Percentiles rank a stretch among this genome's conserved stretches.
Evolutionary conservation across 1,140 invertebrate genomes (phyloP).

Genomic region (Frieseomelitta varia): DNA sequence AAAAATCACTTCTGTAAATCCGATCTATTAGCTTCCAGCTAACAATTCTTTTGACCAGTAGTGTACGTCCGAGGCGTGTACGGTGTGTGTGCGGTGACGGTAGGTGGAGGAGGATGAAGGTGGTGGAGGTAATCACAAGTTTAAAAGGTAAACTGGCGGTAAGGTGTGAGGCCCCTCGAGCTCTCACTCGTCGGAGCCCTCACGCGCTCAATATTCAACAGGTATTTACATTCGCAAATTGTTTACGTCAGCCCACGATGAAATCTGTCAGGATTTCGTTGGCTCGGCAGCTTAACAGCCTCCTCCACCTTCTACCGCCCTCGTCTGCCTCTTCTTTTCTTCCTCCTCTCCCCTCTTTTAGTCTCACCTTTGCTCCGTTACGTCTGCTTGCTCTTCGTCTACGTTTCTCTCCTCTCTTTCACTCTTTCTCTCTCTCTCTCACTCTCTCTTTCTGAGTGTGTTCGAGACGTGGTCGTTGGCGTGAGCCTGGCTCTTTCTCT

Average conservation of each 20-base stretch:
- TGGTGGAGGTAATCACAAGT: constrained; percentile 71
- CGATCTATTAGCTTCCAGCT: no score
- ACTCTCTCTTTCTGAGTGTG: background rate
- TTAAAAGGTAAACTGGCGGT: constrained; percentile 76
- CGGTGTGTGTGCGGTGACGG: constrained; percentile 38
- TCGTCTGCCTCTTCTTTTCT: background rate
- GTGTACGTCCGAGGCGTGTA: background rate
- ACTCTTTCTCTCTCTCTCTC: no score
- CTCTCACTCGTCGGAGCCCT: constrained; percentile 39
- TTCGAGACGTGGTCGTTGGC: background rate
- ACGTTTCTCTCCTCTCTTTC: background rate
- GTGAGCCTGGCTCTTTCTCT: constrained; percentile 41
- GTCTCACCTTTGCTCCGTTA: background rate
- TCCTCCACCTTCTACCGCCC: constrained; percentile 23
- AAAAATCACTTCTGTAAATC: no score
- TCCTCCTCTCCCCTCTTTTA: background rate
- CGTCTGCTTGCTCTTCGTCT: background rate
- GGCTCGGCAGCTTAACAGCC: constrained; percentile 68
- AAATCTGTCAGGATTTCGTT: constrained; percentile 80
- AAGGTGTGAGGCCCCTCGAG: constrained; percentile 75
- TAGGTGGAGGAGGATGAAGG: constrained; percentile 47
- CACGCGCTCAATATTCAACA: constrained; percentile 78
- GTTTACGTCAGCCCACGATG: constrained; percentile 81
- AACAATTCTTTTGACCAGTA: no score
- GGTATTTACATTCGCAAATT: constrained; percentile 82